Evolutionary conservation across 2,888 invertebrate genomes (phyloP).

Genomic region (Agrotis puta): DNA sequence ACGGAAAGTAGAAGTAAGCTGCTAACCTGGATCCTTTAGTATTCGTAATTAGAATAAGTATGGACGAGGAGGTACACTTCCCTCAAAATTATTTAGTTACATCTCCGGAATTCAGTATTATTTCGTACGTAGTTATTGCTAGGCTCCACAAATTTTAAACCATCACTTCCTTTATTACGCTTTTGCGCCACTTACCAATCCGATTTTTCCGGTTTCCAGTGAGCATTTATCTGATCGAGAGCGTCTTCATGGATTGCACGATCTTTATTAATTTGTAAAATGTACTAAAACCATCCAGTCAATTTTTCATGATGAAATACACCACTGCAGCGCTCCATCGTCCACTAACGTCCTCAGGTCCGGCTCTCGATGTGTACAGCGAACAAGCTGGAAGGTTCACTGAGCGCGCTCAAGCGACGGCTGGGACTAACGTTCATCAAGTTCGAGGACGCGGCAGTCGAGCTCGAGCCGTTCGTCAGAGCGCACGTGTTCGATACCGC

Average conservation of each 20-base stretch:
- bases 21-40: neutral
- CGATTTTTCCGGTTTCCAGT: no score
- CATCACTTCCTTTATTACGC: neutral
- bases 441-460: constrained; percentile 99
- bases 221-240: no score
- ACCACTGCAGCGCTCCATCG: neutral
- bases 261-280: no score
- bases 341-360: constrained; percentile 88
- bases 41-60: neutral
- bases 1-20: neutral
- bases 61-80: no score
- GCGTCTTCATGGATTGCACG: no score
- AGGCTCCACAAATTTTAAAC: neutral
- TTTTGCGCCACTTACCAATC: no score
- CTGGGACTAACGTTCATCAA: constrained; percentile 97
- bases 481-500: constrained; percentile 98
- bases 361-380: constrained; percentile 97
- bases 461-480: constrained; percentile 96
- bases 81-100: neutral
- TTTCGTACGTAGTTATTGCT: neutral
- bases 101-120: neutral
- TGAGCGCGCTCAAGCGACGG: constrained; percentile 95
- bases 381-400: constrained; percentile 93
- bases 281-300: no score
- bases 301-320: neutral